Evolutionary conservation across 2,113 vertebrate genomes (phyloP), one percentile per base, ranked within the genome.

Genomic region (Lota lota): DNA sequence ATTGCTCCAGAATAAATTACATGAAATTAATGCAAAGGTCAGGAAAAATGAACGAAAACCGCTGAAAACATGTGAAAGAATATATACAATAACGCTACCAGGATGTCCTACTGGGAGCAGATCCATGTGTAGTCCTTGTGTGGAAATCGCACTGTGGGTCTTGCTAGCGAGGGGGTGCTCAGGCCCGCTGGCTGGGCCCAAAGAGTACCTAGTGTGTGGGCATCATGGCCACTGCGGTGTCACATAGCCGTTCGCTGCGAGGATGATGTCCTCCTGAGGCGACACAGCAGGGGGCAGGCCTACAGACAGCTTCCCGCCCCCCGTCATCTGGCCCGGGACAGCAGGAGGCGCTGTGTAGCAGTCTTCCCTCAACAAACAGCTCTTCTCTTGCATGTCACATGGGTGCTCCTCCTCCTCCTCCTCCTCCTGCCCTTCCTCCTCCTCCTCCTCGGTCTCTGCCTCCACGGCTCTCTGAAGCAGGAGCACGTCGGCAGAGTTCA

Each of bases 201-300:
- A 7, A 18, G 1, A 16, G 18, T 59, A 18, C 15, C 67, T 77
- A 82, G 54, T 76, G 79, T 7, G 67, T 76, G 20, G 83, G 67
- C 57, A 87, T 22, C 78, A 94, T 87, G 54, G 84, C 40, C 40
- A 10, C 75, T 28, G 90, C 77, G 22, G 95, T 92, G 85, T 97
- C 95, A 99, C 91, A 76, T 99, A 99, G 40, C 94, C 97, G 61
- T 87, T 85, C 15, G 75, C 81, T 1, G 66, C 76, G 24, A 70
- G 64, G 47, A 85, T 86, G 67, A 64, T 79, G 77, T 71, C 86
- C 12, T 79, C 86, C 33, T 82, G 75, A 0, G 73, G n/a, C 0
- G 61, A 81, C 18, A 83, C 12, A 3, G 66, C 63, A 0, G 80
- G 5, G 54, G 75, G 47, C 67, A 64, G 54, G 51, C 80, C 72